Evolutionary conservation across 1,140 invertebrate genomes (phyloP).

Genomic region (Polypedilum pembai): DNA sequence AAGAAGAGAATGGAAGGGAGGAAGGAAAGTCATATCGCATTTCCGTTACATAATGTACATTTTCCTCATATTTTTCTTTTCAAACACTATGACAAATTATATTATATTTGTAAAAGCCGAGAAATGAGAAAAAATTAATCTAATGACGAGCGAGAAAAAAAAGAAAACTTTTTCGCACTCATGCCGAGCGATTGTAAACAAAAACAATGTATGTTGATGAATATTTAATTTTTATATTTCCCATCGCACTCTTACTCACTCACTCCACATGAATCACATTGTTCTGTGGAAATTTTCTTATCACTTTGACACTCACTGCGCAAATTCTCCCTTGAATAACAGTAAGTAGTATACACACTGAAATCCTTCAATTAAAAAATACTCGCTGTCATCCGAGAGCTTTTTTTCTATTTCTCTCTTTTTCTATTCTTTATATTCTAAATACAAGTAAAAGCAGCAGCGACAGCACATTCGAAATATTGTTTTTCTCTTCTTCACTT

Average conservation of each 20-base stretch:
- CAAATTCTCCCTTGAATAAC: not conserved
- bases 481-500: not conserved
- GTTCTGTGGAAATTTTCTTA: not conserved
- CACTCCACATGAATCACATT: not conserved
- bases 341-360: not conserved
- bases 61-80: too few species aligned
- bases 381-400: not conserved
- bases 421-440: not conserved
- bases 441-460: not conserved
- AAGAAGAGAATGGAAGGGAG: too few species aligned
- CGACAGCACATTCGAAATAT: too few species aligned
- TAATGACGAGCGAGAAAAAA: not conserved
- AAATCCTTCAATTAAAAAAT: conserved; percentile 19
- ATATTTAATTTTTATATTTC: not conserved
- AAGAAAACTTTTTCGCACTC: too few species aligned
- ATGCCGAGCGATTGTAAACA: too few species aligned
- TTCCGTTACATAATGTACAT: too few species aligned
- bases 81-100: too few species aligned
- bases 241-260: not conserved
- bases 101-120: too few species aligned
- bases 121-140: not conserved
- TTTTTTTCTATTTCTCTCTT: not conserved
- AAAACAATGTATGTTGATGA: not conserved
- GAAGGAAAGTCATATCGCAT: too few species aligned
- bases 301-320: conserved; percentile 7